phyloP scores from a whole-genome alignment of 2,888 invertebrate genomes.

The Abrostola triplasia region DNA sequence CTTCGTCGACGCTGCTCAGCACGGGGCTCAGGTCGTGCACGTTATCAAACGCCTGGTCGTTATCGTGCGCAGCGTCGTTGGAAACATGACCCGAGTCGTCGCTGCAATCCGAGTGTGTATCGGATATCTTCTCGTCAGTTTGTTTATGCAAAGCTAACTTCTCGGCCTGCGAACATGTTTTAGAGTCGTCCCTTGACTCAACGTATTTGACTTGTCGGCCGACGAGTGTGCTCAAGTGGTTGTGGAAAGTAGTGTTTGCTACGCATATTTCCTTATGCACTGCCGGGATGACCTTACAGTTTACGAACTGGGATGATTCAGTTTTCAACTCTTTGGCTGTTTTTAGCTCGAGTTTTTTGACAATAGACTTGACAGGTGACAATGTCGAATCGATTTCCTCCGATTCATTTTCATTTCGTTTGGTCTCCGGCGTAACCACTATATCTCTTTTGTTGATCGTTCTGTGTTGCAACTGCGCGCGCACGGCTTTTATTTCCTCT shows the following conservation, averaged over 20 bases:
- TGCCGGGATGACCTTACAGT: slow-evolving; percentile 84
- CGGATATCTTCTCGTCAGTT: slow-evolving; percentile 85
- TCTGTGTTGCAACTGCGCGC: slow-evolving; percentile 85
- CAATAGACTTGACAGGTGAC: slow-evolving; percentile 85
- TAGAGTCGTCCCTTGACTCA: slow-evolving; percentile 80
- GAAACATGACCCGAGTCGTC: slow-evolving; percentile 95
- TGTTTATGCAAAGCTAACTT: slow-evolving; percentile 80
- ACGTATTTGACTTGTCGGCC: slow-evolving; percentile 84
- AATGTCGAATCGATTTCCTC: slow-evolving; percentile 75
- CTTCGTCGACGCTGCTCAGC: slow-evolving; percentile 70
- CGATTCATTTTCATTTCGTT: slow-evolving; percentile 76
- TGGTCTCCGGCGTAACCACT: slow-evolving; percentile 68
- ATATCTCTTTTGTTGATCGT: slow-evolving; percentile 82
- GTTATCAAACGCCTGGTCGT: slow-evolving; percentile 83
- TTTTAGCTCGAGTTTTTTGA: slow-evolving; percentile 85
- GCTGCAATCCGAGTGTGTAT: slow-evolving; percentile 91
- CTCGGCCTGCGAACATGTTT: slow-evolving; percentile 76
- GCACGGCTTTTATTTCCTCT: slow-evolving; percentile 84
- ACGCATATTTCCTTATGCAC: slow-evolving; percentile 84
- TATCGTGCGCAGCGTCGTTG: slow-evolving; percentile 93
- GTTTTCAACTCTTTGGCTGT: slow-evolving; percentile 81
- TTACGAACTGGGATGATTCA: slow-evolving; percentile 78
- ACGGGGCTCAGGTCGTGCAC: slow-evolving; percentile 73
- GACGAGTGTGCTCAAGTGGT: slow-evolving; percentile 86
- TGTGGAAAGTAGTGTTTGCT: slow-evolving; percentile 84